A percentile compares a stretch with the other conserved stretches of the same genome.
Evolutionary conservation across 2,888 invertebrate species (phyloP).

Genomic region (Archips xylosteana): DNA sequence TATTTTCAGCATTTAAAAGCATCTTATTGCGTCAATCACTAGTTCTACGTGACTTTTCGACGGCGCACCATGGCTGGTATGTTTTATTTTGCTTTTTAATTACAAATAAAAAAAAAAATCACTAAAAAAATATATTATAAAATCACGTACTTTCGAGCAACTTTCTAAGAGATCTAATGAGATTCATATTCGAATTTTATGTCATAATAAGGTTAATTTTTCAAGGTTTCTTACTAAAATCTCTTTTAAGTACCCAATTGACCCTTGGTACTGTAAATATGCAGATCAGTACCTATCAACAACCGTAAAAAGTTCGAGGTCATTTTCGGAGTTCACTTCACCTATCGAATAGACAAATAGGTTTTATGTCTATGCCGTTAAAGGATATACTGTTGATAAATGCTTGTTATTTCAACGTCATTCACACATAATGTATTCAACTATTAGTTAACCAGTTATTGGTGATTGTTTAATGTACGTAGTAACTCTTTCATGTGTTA

Average conservation of each 20-base stretch:
- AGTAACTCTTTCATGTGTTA: background rate
- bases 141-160: background rate
- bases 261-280: constrained; percentile 52
- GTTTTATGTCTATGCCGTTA: background rate
- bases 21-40: constrained; percentile 39
- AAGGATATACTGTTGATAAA: constrained; percentile 19
- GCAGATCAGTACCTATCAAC: constrained; percentile 20
- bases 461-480: background rate
- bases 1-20: constrained; percentile 20
- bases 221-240: background rate
- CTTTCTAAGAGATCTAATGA: background rate
- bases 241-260: constrained; percentile 42
- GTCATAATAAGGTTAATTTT: constrained; percentile 36
- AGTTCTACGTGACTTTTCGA: constrained; percentile 57
- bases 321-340: constrained; percentile 2
- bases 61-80: constrained; percentile 67
- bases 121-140: background rate
- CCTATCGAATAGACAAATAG: constrained; percentile 14
- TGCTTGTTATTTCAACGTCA: constrained; percentile 9
- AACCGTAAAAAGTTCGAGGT: constrained; percentile 25
- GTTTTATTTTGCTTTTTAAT: constrained; percentile 47
- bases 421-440: background rate
- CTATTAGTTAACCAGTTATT: background rate
- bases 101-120: background rate
- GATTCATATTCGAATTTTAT: background rate